phyloP scores from a whole-genome alignment of 1,140 invertebrate species.

The Apolygus lucorum region DNA sequence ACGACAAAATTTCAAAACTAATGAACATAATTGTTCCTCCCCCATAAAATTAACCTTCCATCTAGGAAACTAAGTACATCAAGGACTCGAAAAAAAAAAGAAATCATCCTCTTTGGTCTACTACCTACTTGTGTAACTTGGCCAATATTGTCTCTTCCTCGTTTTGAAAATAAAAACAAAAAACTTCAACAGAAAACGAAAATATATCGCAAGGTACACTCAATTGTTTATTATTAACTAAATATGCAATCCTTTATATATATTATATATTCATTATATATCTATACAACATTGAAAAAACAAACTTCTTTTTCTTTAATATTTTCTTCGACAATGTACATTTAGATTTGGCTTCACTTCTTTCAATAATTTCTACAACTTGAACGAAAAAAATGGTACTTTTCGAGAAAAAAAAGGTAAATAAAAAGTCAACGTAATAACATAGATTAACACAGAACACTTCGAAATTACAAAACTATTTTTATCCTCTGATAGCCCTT shows the following conservation, averaged over 20 bases:
- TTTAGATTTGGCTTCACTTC: background rate
- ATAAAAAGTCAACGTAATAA: slow-evolving; percentile 6
- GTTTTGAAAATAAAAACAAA: background rate
- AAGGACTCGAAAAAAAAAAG: background rate
- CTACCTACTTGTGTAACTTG: background rate
- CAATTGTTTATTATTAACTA: background rate
- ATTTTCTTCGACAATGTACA: background rate
- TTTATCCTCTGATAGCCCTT: background rate
- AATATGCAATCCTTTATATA: slow-evolving; percentile 11
- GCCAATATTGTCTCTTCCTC: background rate
- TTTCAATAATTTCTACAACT: background rate
- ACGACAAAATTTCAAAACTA: background rate
- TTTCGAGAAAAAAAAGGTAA: background rate
- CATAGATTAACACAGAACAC: background rate
- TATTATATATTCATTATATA: slow-evolving; percentile 10
- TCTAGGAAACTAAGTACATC: background rate
- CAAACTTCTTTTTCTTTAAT: slow-evolving; percentile 2
- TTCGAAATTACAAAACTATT: background rate
- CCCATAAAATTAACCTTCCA: background rate
- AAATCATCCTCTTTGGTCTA: background rate
- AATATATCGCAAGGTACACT: background rate
- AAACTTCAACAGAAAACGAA: background rate
- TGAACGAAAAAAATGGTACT: background rate
- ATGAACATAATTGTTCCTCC: background rate
- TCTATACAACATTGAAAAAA: slow-evolving; percentile 12